Percentiles rank a stretch among this genome's conserved stretches.
Evolutionary conservation across 64 coral and sea anemone genomes (phyloP).

Genomic region (Actinia equina): DNA sequence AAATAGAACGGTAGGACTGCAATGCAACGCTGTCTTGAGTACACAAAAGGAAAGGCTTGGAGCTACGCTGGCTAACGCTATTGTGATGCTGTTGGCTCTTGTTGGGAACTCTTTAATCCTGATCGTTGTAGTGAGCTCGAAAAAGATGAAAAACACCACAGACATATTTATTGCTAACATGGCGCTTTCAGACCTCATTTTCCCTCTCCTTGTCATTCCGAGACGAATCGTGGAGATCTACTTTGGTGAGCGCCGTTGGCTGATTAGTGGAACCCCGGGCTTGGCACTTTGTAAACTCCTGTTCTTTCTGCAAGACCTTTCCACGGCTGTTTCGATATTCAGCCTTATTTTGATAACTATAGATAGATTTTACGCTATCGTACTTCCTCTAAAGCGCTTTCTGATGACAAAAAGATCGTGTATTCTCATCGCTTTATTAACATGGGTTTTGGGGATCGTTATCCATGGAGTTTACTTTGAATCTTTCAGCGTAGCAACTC

Average conservation of each 20-base stretch:
- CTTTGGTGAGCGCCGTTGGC: constrained; percentile 39
- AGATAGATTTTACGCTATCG: constrained; percentile 63
- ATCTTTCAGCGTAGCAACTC: not conserved
- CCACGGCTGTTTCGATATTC: constrained; percentile 64
- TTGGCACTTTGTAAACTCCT: constrained; percentile 22
- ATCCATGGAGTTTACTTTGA: constrained; percentile 45
- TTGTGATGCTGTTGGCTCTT: constrained; percentile 35
- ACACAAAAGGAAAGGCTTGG: not conserved
- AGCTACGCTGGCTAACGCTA: constrained; percentile 2
- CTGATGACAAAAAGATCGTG: constrained; percentile 10
- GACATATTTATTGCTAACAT: constrained; percentile 62
- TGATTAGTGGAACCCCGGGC: constrained; percentile 32
- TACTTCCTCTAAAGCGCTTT: constrained; percentile 36
- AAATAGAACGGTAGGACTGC: not conserved
- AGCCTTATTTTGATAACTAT: constrained; percentile 56
- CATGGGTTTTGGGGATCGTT: constrained; percentile 8
- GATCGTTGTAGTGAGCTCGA: constrained; percentile 26
- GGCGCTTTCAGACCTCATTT: constrained; percentile 60
- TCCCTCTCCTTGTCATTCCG: constrained; percentile 50
- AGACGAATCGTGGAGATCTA: constrained; percentile 28
- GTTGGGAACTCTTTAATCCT: constrained; percentile 54
- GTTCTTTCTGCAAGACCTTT: constrained; percentile 51
- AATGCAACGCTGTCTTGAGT: not conserved
- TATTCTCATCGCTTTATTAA: not conserved
- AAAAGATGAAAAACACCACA: constrained; percentile 41